Evolutionary conservation across 92 coral and sea anemone genomes (phyloP), one percentile per base, ranked within the genome.

Genomic region (Palythoa grandis): DNA sequence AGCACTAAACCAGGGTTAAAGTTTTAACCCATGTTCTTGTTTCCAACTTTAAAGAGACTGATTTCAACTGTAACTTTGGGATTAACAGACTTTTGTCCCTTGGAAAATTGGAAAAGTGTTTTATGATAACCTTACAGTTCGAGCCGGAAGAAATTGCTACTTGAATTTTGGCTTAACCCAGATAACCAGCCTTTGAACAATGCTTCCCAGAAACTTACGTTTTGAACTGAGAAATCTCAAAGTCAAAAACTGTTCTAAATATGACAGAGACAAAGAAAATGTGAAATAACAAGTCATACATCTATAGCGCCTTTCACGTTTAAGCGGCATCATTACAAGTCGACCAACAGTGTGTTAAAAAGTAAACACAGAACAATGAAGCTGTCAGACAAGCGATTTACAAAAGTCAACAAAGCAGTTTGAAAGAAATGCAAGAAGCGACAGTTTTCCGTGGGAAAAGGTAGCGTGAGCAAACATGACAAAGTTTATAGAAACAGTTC

Each of bases 401-500:
- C 14, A 67, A 80, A 68, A 80, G 85, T 80, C 85, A 80, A 80
- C 74, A 80, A 48, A 48, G 23, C 17, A 7, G 74, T 22, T 15
- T 80, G 47, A 80, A 39, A 66, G 47, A 80, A 43, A 80, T 14
- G 85, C 74, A 58, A 47, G 74, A 63, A 80, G 74, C 72, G 63
- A 48, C 85, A 66, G 48, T 17, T 67, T 16, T 80, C 74, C 85
- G 85, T 80, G 85, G 85, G 85, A 80, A 80, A 80, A 66, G 58
- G 8, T 65, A 11, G 73, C 74, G 16, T 53, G 10, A n/a, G 85
- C 11, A 80, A 80, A 80, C 54, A 65, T 25, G 35, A 65, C 60
- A 43, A 17, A 80, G 39, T 80, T 70, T 14, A 7, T 17, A 20
- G 9, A 1, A 39, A 79, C 73, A 43, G 23, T 38, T 22, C 39